Base-by-base conservation (phyloP, 2,888 invertebrate genomes). In the Nomada fabriciana region DNA sequence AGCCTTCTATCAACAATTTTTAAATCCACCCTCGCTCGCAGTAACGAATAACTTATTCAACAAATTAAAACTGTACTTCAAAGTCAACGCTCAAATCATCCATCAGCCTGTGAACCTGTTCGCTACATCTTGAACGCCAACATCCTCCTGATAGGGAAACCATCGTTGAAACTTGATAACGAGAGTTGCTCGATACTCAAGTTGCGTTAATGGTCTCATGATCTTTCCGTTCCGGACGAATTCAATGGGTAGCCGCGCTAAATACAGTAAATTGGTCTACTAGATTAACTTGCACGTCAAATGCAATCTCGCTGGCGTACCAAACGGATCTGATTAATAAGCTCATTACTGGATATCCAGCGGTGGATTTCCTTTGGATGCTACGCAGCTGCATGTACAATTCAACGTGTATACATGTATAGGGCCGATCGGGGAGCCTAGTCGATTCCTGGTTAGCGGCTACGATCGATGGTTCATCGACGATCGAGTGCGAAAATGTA, bases 241-340 rank as follows among this genome's bases (percentile, higher is more conserved):
- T 70, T 75, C 52, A 70, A 57, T 65, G 13, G 65, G 61, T 57
- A 23, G n/a, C 53, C 13, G n/a, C 43, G n/a, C 55, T 71, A 81
- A 71, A 75, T 71, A 82, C 55, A 36, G 57, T 63, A 75, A 75
- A 81, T 67, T 81, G 55, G 65, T 20, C 57, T 42, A 52, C 65
- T 68, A 63, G 70, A 81, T 81, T 75, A 82, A 75, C 60, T 75
- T 75, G 74, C 43, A 61, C 69, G 65, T 60, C 80, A 70, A 81
- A 80, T 63, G 53, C 64, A 42, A 69, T 80, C 59, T 59, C 69
- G 53, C 18, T 80, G 70, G 50, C 69, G 74, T 53, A 61, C 50
- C 52, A 73, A 69, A 65, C 69, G 53, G 81, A 73, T 81, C 65
- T 60, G 55, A 81, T 82, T 82, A 81, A 81, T 81, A 81, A 82